Evolutionary conservation across 2,113 vertebrate genomes (phyloP).

Genomic region (Platichthys stellatus): DNA sequence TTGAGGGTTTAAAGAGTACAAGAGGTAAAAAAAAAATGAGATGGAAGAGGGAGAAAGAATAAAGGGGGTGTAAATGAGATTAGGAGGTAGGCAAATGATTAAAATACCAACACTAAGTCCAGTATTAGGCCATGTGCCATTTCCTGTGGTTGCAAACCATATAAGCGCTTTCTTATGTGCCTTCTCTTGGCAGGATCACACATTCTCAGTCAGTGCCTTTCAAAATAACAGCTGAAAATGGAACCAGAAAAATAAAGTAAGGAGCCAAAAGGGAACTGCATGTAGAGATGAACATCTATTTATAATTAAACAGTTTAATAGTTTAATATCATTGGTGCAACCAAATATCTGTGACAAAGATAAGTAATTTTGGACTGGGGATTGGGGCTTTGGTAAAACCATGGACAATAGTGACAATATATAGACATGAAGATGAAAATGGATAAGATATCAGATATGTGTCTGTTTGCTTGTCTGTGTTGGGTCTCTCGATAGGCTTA

Average conservation of each 20-base stretch:
- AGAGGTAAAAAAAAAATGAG: neutral
- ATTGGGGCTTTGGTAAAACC: too few species aligned
- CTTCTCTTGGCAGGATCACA: neutral
- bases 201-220: neutral
- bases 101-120: neutral
- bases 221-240: neutral
- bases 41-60: neutral
- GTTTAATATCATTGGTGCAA: neutral
- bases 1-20: neutral
- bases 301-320: neutral
- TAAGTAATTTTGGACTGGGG: too few species aligned
- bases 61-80: neutral
- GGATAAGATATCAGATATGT: neutral
- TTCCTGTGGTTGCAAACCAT: neutral
- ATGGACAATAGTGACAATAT: too few species aligned
- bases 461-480: neutral
- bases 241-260: neutral
- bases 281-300: neutral
- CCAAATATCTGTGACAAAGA: neutral
- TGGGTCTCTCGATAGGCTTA: conserved; percentile 37
- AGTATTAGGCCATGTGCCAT: neutral
- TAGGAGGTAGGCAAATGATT: neutral
- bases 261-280: neutral
- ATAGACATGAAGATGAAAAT: too few species aligned
- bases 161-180: neutral